Conservation (phyloP, 1,140 invertebrate species). For the Nephotettix cincticeps region DNA sequence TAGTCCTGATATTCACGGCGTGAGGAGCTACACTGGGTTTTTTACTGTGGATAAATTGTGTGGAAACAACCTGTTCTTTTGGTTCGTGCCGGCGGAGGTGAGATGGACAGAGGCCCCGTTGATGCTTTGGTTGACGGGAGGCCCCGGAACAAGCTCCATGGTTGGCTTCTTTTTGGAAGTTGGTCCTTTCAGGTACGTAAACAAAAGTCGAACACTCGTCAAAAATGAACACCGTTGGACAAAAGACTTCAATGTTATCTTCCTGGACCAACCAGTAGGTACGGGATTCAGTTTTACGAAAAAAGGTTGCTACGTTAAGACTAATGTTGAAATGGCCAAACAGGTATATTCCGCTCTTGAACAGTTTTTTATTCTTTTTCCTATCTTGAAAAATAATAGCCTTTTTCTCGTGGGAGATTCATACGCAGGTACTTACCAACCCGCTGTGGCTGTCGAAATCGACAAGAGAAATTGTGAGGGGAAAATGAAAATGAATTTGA, state of each 20-base stretch:
- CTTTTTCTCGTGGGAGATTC: conserved; percentile 86
- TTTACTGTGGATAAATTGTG: conserved; percentile 64
- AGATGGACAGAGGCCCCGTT: conserved; percentile 56
- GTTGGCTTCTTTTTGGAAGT: conserved; percentile 73
- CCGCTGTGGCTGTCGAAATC: conserved; percentile 73
- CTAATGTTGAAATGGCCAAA: conserved; percentile 55
- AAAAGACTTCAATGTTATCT: conserved; percentile 51
- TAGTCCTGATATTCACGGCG: conserved; percentile 4
- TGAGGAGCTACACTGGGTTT: conserved; percentile 59
- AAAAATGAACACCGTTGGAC: conserved; percentile 26
- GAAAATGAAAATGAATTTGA: conserved; percentile 59
- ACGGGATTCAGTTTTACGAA: conserved; percentile 64
- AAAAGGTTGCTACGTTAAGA: conserved; percentile 62
- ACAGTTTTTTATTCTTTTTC: conserved; percentile 73
- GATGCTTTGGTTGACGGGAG: conserved; percentile 73
- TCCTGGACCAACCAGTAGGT: conserved; percentile 67
- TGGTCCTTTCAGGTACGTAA: conserved; percentile 26
- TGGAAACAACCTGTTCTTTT: conserved; percentile 67
- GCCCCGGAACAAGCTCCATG: conserved; percentile 66
- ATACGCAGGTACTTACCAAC: conserved; percentile 83
- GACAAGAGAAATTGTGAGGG: conserved; percentile 64
- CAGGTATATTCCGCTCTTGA: conserved; percentile 26
- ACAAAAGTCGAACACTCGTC: neutral
- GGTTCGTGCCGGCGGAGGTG: conserved; percentile 67
- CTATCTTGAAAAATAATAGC: conserved; percentile 60